Evolutionary conservation across 2,888 invertebrate genomes (phyloP).

Genomic region (Ormyrus rosae): DNA sequence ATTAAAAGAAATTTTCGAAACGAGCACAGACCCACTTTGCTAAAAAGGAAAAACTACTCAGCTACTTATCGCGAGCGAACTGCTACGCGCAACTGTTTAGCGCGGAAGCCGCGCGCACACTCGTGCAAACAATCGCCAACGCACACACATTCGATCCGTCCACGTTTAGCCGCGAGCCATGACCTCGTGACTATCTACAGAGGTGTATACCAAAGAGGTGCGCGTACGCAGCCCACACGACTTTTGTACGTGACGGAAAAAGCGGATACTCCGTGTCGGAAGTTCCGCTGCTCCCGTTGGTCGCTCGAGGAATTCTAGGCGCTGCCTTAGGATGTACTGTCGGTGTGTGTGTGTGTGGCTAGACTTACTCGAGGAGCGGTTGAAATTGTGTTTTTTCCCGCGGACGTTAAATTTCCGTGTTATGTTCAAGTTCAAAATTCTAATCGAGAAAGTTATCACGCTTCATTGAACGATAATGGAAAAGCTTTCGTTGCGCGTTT

Average conservation of each 20-base stretch:
- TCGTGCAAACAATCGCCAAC: slow-evolving; percentile 38
- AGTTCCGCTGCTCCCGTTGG: slow-evolving; percentile 68
- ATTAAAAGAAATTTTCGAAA: too few relatives aligned
- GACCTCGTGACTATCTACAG: slow-evolving; percentile 70
- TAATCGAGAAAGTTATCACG: too few relatives aligned
- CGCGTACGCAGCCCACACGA: background rate
- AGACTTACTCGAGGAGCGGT: too few relatives aligned
- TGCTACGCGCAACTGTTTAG: background rate
- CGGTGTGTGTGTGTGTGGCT: too few relatives aligned
- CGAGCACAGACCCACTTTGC: slow-evolving; percentile 5
- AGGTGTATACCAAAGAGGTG: slow-evolving; percentile 62
- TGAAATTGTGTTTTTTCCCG: too few relatives aligned
- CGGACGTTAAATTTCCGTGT: too few relatives aligned
- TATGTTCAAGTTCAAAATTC: too few relatives aligned
- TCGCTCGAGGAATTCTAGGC: slow-evolving; percentile 59
- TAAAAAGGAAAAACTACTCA: slow-evolving; percentile 29
- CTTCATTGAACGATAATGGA: too few relatives aligned
- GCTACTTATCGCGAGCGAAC: slow-evolving; percentile 16
- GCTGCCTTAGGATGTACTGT: too few relatives aligned
- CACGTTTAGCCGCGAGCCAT: slow-evolving; percentile 55
- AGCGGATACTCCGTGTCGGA: slow-evolving; percentile 70
- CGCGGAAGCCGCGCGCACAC: background rate
- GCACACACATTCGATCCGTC: too few relatives aligned
- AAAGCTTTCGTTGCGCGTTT: too few relatives aligned
- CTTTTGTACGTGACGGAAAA: slow-evolving; percentile 62